Evolutionary conservation across 1,140 invertebrate genomes (phyloP).

Genomic region (Zaprionus lachaisei): DNA sequence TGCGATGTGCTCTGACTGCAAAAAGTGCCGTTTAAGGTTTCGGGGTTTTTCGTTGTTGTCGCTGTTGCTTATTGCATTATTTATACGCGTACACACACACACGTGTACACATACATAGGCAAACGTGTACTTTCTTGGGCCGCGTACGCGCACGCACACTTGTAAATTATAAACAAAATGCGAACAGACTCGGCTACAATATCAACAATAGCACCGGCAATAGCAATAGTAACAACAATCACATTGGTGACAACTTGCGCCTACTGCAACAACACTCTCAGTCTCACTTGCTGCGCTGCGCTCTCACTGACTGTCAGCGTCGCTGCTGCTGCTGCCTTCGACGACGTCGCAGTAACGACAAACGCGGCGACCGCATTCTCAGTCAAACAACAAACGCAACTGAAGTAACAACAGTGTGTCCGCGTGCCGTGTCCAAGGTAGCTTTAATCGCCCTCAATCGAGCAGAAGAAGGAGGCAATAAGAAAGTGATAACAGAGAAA

Average conservation of each 20-base stretch:
- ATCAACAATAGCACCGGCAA: constrained; percentile 37
- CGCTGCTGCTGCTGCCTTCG: constrained; percentile 24
- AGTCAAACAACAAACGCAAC: constrained; percentile 81
- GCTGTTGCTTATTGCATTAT: constrained; percentile 68
- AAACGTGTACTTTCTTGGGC: constrained; percentile 44
- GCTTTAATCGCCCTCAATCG: constrained; percentile 10
- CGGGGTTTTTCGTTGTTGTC: constrained; percentile 50
- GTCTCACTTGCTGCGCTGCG: constrained; percentile 25
- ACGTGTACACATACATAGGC: neutral
- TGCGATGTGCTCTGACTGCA: constrained; percentile 73
- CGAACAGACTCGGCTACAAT: constrained; percentile 21
- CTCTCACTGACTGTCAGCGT: constrained; percentile 38
- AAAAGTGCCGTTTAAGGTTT: constrained; percentile 71
- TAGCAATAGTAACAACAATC: constrained; percentile 28
- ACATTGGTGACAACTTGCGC: constrained; percentile 71
- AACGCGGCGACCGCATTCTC: constrained; percentile 64
- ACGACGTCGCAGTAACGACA: constrained; percentile 40
- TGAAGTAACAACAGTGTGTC: constrained; percentile 71
- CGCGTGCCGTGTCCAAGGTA: constrained; percentile 45
- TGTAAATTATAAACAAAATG: constrained; percentile 66
- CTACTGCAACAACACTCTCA: constrained; percentile 65
- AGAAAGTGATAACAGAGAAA: constrained; percentile 32
- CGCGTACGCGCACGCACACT: constrained; percentile 45
- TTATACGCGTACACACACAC: constrained; percentile 51
- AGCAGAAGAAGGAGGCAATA: constrained; percentile 21